Conservation (phyloP, 2,888 invertebrate genomes). For the Blastobasis lacticolella region DNA sequence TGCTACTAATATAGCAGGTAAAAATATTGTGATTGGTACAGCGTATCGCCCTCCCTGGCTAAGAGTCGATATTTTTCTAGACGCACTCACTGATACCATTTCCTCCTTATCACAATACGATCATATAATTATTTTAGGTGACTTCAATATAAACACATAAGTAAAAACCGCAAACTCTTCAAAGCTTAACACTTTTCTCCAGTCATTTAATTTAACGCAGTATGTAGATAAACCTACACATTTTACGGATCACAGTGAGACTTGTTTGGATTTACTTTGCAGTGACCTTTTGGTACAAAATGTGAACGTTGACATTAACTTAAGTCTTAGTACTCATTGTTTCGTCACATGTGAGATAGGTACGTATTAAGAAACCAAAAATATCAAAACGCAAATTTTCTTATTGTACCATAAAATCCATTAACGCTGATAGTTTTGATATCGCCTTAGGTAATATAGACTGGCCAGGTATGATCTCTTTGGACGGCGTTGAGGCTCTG, state of each 20-base stretch:
- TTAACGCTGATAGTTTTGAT: not conserved
- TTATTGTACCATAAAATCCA: not conserved
- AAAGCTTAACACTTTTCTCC: not conserved
- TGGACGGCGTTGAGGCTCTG: not conserved
- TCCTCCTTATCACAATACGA: not conserved
- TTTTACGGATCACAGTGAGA: conserved; percentile 2
- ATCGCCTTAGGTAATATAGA: not conserved
- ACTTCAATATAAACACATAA: conserved; percentile 2
- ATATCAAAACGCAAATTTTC: not conserved
- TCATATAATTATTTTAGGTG: not conserved
- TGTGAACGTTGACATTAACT: not conserved
- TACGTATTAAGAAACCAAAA: conserved; percentile 1
- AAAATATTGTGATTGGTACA: conserved; percentile 2
- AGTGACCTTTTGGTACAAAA: not conserved
- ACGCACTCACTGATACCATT: conserved; percentile 1
- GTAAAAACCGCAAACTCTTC: not conserved
- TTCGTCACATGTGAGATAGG: not conserved
- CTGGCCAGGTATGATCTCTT: not conserved
- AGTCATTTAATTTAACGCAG: not conserved
- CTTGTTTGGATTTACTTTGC: conserved; percentile 1
- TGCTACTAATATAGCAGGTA: not conserved
- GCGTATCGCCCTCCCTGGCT: conserved; percentile 5
- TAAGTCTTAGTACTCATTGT: conserved; percentile 2
- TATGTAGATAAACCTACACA: conserved; percentile 1
- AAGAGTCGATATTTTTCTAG: conserved; percentile 2